A percentile compares a stretch with the other conserved stretches of the same genome.
Conservation (phyloP, 2,113 vertebrate genomes). For the Festucalex cinctus region DNA sequence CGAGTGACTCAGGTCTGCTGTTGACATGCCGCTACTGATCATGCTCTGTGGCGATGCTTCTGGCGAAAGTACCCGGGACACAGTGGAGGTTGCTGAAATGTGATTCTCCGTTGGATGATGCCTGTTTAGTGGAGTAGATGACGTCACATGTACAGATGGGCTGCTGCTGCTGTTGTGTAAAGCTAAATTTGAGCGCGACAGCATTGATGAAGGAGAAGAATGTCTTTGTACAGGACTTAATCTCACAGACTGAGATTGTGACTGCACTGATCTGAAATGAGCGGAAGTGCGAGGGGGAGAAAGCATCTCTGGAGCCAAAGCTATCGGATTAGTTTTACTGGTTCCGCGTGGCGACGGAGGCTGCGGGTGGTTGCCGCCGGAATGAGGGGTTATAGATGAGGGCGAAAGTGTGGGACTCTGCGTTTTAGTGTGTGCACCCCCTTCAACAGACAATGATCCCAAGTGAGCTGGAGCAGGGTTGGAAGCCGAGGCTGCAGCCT, state of each 20-base stretch:
- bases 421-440: slow-evolving; percentile 47
- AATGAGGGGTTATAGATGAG: slow-evolving; percentile 32
- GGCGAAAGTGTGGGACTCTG: slow-evolving; percentile 45
- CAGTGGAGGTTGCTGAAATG: slow-evolving; percentile 26
- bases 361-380: slow-evolving; percentile 30
- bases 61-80: slow-evolving; percentile 35
- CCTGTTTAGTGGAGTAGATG: slow-evolving; percentile 19
- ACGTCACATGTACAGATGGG: slow-evolving; percentile 14
- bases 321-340: slow-evolving; percentile 47
- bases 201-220: slow-evolving; percentile 27
- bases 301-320: slow-evolving; percentile 18
- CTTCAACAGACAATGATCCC: slow-evolving; percentile 37
- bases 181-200: slow-evolving; percentile 36
- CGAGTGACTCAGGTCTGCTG: slow-evolving; percentile 45
- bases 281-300: slow-evolving; percentile 41
- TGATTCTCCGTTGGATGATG: slow-evolving; percentile 30
- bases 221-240: slow-evolving; percentile 43
- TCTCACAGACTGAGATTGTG: slow-evolving; percentile 30
- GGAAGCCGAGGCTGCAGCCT: slow-evolving; percentile 44
- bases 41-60: slow-evolving; percentile 18
- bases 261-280: slow-evolving; percentile 37
- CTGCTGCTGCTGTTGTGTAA: slow-evolving; percentile 43
- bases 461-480: slow-evolving; percentile 32
- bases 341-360: slow-evolving; percentile 42
- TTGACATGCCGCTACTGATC: slow-evolving; percentile 20